A percentile compares a stretch with the other conserved stretches of the same genome.
Evolutionary conservation across 1,140 invertebrate species (phyloP).

Genomic region (Apolygus lucorum): DNA sequence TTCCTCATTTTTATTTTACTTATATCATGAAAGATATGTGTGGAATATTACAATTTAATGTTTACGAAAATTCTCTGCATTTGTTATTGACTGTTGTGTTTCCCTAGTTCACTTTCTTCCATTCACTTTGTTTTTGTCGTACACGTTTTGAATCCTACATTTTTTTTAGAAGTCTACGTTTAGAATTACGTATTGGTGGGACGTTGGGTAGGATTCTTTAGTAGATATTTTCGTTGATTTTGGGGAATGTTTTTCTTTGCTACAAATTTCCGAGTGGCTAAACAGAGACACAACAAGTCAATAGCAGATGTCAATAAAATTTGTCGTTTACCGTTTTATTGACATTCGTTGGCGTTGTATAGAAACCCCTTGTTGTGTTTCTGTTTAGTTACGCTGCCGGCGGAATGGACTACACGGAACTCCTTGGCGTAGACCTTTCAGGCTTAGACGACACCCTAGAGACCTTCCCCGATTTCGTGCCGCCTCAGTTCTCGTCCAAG

Average conservation of each 20-base stretch:
- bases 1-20: conserved; percentile 9
- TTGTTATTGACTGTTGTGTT: conserved; percentile 27
- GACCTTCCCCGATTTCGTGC: background rate
- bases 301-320: conserved; percentile 19
- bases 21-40: background rate
- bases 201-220: too few relatives aligned
- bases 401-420: conserved; percentile 1
- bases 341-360: background rate
- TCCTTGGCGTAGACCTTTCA: background rate
- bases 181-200: too few relatives aligned
- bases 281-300: conserved; percentile 26
- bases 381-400: conserved; percentile 12
- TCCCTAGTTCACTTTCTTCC: conserved; percentile 12
- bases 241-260: too few relatives aligned
- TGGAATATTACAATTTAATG: conserved; percentile 25
- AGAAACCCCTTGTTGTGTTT: conserved; percentile 21
- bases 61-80: conserved; percentile 7
- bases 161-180: too few relatives aligned
- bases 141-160: too few relatives aligned
- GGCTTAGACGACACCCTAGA: conserved; percentile 17
- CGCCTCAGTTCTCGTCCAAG: background rate
- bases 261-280: background rate
- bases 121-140: background rate
- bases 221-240: too few relatives aligned
- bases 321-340: background rate